Base-by-base conservation (phyloP, 2,888 invertebrate species). In the Trilocha varians region DNA sequence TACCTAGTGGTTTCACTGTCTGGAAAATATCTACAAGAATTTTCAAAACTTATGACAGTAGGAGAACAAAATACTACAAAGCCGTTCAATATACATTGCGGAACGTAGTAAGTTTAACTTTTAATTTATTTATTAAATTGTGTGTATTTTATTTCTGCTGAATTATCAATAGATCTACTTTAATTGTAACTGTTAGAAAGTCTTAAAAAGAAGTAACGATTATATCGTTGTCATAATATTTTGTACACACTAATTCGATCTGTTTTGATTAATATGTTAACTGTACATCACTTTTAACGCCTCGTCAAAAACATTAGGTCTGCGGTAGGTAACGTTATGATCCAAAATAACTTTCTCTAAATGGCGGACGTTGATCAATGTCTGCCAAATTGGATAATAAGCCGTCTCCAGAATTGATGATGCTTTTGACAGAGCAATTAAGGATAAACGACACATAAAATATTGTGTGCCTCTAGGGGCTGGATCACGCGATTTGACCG, bases 361-460 rank as follows among this genome's bases (percentile, higher is more conserved):
- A 39, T 38, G 39, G 37, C 55, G 46, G 64, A 61, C 60, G 52
- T 62, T 71, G 65, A 75, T 69, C 61, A 60, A 70, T 63, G 69
- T 56, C 52, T 50, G 53, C 57, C 60, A 63, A 67, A 70, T 70
- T 70, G 60, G 59, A 70, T 59, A 62, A 53, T 52, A 43, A 45
- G 54, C 47, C 48, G 54, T 50, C 54, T 25, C 41, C 49, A 46
- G 51, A 51, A 59, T 57, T 63, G 64, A 71, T 71, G 63, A 61
- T 50, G 55, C 54, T 70, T 78, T 70, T 70, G 78, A 77, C 77
- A 77, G 69, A 57, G 59, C 63, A 70, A 76, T 78, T 70, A 74
- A 54, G 59, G 50, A 55, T 51, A 48, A 50, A 57, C 48, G 49
- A 55, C 44, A 48, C 44, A 60, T 57, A 51, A 65, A 59, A 57